These are phyloP conservation scores for Micropoecilia bifurca DNA, from an alignment of 2,797 vertebrate genomes.

Conservation along the genomic window DNA sequence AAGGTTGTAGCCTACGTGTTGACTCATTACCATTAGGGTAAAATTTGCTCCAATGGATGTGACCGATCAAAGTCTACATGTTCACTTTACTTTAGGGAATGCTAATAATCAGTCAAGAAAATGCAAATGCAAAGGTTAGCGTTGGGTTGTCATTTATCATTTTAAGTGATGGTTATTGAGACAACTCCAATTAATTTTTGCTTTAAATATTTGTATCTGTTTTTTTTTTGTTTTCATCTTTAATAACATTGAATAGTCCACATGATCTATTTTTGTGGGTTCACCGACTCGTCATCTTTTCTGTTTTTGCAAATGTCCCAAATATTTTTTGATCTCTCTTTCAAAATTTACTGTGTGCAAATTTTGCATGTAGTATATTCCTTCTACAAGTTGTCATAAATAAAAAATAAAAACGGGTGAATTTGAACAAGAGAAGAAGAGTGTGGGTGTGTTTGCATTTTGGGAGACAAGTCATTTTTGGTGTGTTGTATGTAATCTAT, in stretches of 20 bases:
- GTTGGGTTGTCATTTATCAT: neutral
- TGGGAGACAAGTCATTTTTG: slow-evolving; percentile 19
- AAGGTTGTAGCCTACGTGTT: neutral
- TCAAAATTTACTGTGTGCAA: neutral
- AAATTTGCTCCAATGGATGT: slow-evolving; percentile 13
- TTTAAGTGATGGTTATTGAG: neutral
- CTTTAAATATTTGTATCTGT: neutral
- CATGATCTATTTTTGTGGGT: neutral
- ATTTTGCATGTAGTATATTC: neutral
- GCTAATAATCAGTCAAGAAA: neutral
- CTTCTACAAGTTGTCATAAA: neutral
- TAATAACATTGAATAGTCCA: neutral
- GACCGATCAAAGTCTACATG: neutral
- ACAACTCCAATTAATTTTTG: neutral
- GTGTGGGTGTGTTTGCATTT: slow-evolving; percentile 23
- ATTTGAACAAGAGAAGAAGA: neutral
- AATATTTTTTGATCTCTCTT: neutral
- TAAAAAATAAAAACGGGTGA: neutral
- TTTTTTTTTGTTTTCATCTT: neutral
- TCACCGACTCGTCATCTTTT: neutral
- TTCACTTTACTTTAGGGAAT: slow-evolving; percentile 14
- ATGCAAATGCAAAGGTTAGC: neutral
- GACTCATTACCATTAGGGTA: slow-evolving; percentile 4
- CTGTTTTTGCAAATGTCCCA: neutral
- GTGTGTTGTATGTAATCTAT: slow-evolving; percentile 36